Evolutionary conservation across 2,113 vertebrate species (phyloP).

Genomic region (Lophochroa leadbeateri): DNA sequence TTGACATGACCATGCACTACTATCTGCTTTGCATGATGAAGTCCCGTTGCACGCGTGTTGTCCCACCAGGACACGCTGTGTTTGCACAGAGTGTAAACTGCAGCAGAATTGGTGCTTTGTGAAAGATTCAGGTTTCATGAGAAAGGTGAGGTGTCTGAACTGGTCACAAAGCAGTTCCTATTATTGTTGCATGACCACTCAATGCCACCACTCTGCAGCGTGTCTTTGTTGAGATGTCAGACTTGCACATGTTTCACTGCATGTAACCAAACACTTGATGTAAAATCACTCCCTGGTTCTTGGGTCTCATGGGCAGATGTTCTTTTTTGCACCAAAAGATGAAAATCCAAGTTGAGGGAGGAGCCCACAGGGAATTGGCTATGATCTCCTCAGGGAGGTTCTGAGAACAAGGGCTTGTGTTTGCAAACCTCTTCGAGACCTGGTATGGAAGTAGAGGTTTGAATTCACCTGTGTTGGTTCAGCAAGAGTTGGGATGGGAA

Average conservation of each 20-base stretch:
- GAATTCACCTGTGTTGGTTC: not conserved
- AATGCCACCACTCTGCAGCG: not conserved
- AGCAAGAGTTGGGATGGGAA: not conserved
- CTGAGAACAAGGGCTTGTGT: not conserved
- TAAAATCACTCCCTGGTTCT: not conserved
- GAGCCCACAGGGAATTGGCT: not conserved
- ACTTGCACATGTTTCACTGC: not conserved
- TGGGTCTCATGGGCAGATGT: rapidly evolving
- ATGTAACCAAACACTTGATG: not conserved
- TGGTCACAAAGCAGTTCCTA: not conserved
- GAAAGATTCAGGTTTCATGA: not conserved
- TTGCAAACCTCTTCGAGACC: not conserved
- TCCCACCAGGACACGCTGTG: not conserved
- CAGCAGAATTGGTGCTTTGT: not conserved
- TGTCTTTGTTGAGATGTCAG: not conserved
- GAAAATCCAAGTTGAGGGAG: not conserved
- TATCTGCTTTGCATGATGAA: slow-evolving; percentile 20
- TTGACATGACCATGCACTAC: not conserved
- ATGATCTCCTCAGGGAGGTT: not conserved
- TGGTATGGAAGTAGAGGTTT: not conserved
- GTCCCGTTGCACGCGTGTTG: not conserved
- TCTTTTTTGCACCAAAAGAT: not conserved
- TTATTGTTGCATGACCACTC: not conserved
- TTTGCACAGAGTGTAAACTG: not conserved
- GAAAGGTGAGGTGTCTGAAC: not conserved